A percentile compares a stretch with the other conserved stretches of the same genome.
Conservation (phyloP, 2,113 vertebrate species). For the Hippocampus barbouri region DNA sequence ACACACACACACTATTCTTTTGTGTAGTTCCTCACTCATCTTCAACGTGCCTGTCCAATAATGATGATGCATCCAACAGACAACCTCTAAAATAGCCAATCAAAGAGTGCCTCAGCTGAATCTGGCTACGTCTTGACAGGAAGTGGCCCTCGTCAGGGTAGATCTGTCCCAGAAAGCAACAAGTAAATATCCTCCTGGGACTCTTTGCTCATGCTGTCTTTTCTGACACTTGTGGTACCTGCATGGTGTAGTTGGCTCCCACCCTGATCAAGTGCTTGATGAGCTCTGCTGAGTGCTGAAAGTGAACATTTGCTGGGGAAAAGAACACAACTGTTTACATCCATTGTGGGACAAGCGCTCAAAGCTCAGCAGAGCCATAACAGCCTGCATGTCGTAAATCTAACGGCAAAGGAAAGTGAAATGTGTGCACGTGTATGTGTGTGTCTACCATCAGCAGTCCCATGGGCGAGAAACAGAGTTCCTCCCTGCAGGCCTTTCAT, state of each 20-base stretch:
- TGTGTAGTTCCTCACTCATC: slow-evolving; percentile 61
- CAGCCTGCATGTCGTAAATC: neutral
- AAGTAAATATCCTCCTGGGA: neutral
- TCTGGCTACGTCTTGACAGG: slow-evolving; percentile 82
- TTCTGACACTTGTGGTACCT: slow-evolving; percentile 69
- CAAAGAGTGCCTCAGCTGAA: slow-evolving; percentile 87
- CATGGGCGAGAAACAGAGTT: slow-evolving; percentile 86
- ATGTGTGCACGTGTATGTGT: neutral
- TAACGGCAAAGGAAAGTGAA: neutral
- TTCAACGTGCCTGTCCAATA: slow-evolving; percentile 78
- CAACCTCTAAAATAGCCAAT: slow-evolving; percentile 89
- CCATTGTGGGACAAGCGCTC: neutral
- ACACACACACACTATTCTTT: slow-evolving; percentile 6
- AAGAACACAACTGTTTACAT: slow-evolving; percentile 24
- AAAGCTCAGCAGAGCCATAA: slow-evolving; percentile 8
- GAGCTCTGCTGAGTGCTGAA: slow-evolving; percentile 95
- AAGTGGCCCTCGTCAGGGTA: slow-evolving; percentile 95
- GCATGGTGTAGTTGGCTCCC: slow-evolving; percentile 93
- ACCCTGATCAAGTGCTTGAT: slow-evolving; percentile 92
- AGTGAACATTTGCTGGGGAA: slow-evolving; percentile 89
- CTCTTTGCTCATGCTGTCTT: neutral
- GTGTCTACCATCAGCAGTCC: slow-evolving; percentile 87
- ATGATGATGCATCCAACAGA: slow-evolving; percentile 76
- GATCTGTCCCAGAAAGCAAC: slow-evolving; percentile 71
- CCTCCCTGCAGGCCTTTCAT: slow-evolving; percentile 83